Evolutionary conservation across 2,888 invertebrate genomes (phyloP).

Genomic region (Lissonota sp.): DNA sequence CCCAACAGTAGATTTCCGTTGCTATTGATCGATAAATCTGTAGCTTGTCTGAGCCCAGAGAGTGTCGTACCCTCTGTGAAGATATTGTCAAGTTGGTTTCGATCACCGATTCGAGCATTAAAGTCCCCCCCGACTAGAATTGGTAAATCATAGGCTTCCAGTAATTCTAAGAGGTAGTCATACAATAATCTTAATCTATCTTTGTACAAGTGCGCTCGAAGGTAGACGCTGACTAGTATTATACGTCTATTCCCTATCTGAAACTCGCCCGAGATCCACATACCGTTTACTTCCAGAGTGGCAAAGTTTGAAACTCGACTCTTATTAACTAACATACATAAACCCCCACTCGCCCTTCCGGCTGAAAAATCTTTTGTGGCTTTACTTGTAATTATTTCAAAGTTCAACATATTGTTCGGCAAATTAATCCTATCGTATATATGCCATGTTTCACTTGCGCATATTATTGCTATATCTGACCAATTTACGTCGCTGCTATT

Average conservation of each 20-base stretch:
- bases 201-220: background rate
- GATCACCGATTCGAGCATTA: conserved; percentile 17
- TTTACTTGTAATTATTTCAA: conserved; percentile 5
- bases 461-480: conserved; percentile 1
- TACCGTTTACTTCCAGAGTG: conserved; percentile 7
- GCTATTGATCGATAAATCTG: conserved; percentile 11
- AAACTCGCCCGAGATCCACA: conserved; percentile 24
- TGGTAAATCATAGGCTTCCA: conserved; percentile 2
- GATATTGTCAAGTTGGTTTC: conserved; percentile 11
- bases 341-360: conserved; percentile 27
- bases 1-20: conserved; percentile 10
- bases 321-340: conserved; percentile 18
- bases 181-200: conserved; percentile 5
- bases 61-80: background rate
- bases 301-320: background rate
- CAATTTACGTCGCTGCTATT: background rate
- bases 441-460: conserved; percentile 20
- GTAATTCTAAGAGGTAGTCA: background rate
- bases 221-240: conserved; percentile 17
- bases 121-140: conserved; percentile 20
- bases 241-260: background rate
- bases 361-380: conserved; percentile 7
- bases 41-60: background rate
- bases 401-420: conserved; percentile 10
- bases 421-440: background rate